Evolutionary conservation across 2,797 vertebrate species (phyloP), one percentile per base, ranked within the genome.

Genomic region (Sparus aurata): DNA sequence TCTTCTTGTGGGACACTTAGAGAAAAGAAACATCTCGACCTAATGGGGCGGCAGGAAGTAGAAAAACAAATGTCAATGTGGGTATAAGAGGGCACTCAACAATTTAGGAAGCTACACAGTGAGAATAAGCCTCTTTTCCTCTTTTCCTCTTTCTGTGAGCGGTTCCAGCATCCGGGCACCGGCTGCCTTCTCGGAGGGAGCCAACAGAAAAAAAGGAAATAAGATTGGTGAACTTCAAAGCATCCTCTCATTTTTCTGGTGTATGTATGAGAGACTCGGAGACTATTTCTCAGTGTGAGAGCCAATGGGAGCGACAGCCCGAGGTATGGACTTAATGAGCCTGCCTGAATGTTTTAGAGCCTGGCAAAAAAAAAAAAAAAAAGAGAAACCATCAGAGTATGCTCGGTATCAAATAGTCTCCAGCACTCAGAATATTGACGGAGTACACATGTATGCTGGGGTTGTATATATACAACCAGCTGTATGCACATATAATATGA

Each of bases 301-400:
- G 89, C 87, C 78, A 87, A 85, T 87, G 88, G 87, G 85, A 92
- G 86, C 76, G 54, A 87, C 91, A 85, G 91, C 91, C 89, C 72
- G 83, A 85, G 88, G 93, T 92, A 81, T 49, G 20, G 87, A 87
- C 89, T 89, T 94, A 94, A 94, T 93, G 93, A 94, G 91, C 82
- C 86, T 86, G 92, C 67, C 90, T 87, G 82, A 90, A 91, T 91
- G 87, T 92, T 94, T 92, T 81, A 91, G 83, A 86, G 86, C 62
- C 73, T 85, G 85, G 82, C 75, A 80, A 83, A 87, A 84, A 82
- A 68, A 53, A 30, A 49, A 38, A 38, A 80, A 83, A 87, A 82
- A 82, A 64, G 4, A 5, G 45, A 30, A 52, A 45, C 63, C 58
- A 71, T 79, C 66, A 63, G 82, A 89, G 78, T 82, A 80, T 75